Evolutionary conservation across 2,797 vertebrate genomes (phyloP), one percentile per base, ranked within the genome.

Genomic region (Enoplosus armatus): DNA sequence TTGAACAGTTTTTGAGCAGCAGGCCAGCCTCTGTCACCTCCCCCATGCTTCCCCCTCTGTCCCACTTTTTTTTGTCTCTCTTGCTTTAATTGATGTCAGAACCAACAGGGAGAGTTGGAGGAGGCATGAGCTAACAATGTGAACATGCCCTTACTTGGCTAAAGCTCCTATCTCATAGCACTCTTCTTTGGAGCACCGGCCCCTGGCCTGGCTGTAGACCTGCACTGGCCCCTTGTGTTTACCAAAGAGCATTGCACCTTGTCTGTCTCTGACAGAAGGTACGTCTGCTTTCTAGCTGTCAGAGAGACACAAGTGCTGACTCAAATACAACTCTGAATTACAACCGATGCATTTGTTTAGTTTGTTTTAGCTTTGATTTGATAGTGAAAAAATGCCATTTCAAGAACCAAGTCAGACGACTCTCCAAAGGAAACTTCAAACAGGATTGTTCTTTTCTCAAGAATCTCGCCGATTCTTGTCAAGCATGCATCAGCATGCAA

Each of bases 111-210:
- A 68, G 72, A 65, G 80, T 59, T 55, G n/a, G 35, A 64, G 66
- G 77, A 83, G 80, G 20, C 77, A 50, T 16, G 35, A 29, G 72
- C 51, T 72, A 55, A 69, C 79, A 73, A 60, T 69, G 80, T 80
- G 64, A 80, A 76, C 87, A 91, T 92, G 90, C 37, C 91, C 91
- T 91, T 90, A 89, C 89, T 93, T 92, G 90, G 89, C 64, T 59
- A 72, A 61, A 69, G 53, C 65, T 45, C 20, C 26, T 26, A 6
- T 67, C 77, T 74, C 58, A 8, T 5, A 56, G 5, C 10, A 22
- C 33, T 61, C 20, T 5, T 9, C 27, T 45, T 12, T 45, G 41
- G 37, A 58, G 59, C 1, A 0, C 8, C 6, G n/a, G 20, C 59
- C 50, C 3, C n/a, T 20, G 64, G 27, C 43, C 56, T 8, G 68